Base-by-base conservation (phyloP, 2,797 vertebrate genomes). In the Darevskia nairensis region DNA sequence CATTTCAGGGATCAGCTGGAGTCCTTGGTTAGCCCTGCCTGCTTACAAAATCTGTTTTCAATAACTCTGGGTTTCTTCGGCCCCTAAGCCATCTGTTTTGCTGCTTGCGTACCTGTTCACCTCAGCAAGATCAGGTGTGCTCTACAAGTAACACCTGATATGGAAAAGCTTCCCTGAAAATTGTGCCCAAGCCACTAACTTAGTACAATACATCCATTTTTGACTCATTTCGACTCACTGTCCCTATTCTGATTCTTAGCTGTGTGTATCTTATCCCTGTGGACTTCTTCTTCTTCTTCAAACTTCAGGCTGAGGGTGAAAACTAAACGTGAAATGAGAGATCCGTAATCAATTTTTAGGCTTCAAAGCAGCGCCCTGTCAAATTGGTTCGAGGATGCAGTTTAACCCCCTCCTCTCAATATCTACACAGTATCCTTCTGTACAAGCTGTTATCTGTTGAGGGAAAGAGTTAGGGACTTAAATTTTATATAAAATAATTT, bases 31-130 rank as follows among this genome's bases (percentile, higher is more conserved):
- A 0, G 0, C 76, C 80, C 89, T 92, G 76, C 55, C 35, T 66
- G 88, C 90, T 90, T 95, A 76, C 92, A 94, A 91, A 93, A 94
- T 91, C 92, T 94, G 91, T 86, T 95, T 96, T 95, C 93, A 91
- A 93, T 94, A 95, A 92, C 91, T 72, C 15, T 88, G 89, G 83
- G 90, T 61, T 93, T 91, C 93, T 93, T 94, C 86, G 91, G 91
- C 68, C 86, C 86, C 92, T 93, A 90, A 94, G 55, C 71, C 72
- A 77, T 64, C 84, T 89, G 50, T 66, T 66, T 86, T 93, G 88
- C 92, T 94, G 92, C 92, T 90, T 17, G 29, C 23, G 66, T n/a
- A 29, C 21, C 86, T 90, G 66, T 85, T 94, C 88, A 74, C 68
- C 3, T 13, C 13, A 35, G 85, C 88, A 92, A 93, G 93, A 91